Conservation (phyloP, 2,113 vertebrate species). For the Apteryx owenii region DNA sequence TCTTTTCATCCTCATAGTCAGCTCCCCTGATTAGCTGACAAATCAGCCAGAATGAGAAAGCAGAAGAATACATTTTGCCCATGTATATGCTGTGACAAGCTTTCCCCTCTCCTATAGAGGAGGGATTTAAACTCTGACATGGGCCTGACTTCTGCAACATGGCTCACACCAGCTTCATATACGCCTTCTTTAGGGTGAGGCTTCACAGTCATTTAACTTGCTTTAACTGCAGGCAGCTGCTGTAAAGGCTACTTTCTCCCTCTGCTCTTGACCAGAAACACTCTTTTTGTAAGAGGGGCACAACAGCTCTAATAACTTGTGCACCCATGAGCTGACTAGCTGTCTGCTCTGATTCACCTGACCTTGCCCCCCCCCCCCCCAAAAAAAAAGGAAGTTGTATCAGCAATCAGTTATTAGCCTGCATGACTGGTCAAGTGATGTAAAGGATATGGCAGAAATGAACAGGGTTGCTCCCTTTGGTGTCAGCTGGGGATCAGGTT, state of each 20-base stretch:
- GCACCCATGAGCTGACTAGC: background rate
- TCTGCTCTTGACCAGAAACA: background rate
- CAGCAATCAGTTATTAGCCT: background rate
- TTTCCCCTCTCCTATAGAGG: background rate
- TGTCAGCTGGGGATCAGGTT: background rate
- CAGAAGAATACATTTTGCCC: background rate
- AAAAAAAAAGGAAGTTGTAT: constrained; percentile 25
- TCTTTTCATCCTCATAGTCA: background rate
- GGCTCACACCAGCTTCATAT: background rate
- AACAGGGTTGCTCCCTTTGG: background rate
- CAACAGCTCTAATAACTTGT: background rate
- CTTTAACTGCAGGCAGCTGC: background rate
- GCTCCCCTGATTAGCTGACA: background rate
- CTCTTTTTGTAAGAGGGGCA: background rate
- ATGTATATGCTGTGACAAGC: background rate
- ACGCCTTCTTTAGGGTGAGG: background rate
- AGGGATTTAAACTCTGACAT: background rate
- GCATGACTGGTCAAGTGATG: background rate
- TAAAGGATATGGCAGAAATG: background rate
- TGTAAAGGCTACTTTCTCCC: background rate
- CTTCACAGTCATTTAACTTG: background rate
- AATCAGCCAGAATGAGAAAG: background rate
- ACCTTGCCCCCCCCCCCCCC: background rate
- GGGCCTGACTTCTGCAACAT: background rate
- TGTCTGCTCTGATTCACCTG: constrained; percentile 11